Evolutionary conservation across 2,797 vertebrate genomes (phyloP).

Genomic region (Acanthurus tractus): DNA sequence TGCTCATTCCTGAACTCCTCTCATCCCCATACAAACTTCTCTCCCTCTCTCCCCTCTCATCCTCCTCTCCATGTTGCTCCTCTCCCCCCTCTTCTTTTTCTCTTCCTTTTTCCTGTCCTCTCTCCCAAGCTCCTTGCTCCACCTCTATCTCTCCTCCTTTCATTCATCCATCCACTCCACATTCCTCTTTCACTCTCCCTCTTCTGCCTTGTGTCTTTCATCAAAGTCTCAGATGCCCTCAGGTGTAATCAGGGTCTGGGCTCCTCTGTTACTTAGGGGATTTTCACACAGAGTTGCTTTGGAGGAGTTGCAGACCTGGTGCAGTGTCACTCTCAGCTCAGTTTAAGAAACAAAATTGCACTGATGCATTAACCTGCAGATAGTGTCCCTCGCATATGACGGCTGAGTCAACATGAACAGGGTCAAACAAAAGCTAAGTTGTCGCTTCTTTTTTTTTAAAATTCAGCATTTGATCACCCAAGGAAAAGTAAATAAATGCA

Average conservation of each 20-base stretch:
- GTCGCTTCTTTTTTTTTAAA: not conserved
- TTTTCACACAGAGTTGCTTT: slow-evolving; percentile 58
- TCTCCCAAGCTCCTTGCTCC: not conserved
- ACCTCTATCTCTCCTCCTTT: not conserved
- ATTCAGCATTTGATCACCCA: not conserved
- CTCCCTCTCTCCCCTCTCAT: not conserved
- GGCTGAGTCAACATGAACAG: slow-evolving; percentile 24
- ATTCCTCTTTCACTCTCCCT: not conserved
- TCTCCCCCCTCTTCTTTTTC: not conserved
- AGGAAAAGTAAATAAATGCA: slow-evolving; percentile 2
- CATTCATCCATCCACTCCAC: not conserved
- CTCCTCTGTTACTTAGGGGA: slow-evolving; percentile 40
- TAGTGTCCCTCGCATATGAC: not conserved
- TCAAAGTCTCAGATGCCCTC: slow-evolving; percentile 46
- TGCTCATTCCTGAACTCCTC: slow-evolving; percentile 22
- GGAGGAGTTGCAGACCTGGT: slow-evolving; percentile 39
- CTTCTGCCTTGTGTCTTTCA: slow-evolving; percentile 27
- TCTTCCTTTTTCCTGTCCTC: not conserved
- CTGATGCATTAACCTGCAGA: slow-evolving; percentile 18
- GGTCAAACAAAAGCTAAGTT: not conserved
- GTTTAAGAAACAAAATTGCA: not conserved
- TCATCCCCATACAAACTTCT: slow-evolving; percentile 5
- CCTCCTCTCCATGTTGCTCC: slow-evolving; percentile 4
- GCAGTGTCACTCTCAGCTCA: slow-evolving; percentile 30
- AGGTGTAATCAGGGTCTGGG: slow-evolving; percentile 37